Evolutionary conservation across 2,888 invertebrate genomes (phyloP).

Genomic region (Hypercompe scribonia): DNA sequence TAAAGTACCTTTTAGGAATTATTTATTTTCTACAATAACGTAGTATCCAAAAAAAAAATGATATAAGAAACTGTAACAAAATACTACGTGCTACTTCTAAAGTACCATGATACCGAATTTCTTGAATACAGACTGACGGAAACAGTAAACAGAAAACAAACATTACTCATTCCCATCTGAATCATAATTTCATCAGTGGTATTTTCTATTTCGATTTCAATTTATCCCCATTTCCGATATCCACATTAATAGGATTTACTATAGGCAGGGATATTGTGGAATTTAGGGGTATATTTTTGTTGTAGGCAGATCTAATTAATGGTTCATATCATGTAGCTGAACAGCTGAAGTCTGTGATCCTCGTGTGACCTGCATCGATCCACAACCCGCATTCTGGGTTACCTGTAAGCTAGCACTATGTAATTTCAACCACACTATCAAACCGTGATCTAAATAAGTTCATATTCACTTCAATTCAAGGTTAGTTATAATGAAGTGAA

Average conservation of each 20-base stretch:
- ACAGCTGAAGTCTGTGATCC: constrained; percentile 37
- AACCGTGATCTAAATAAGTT: not conserved
- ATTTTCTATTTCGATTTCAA: not conserved
- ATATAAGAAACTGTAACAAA: not conserved
- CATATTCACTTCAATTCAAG: too few relatives aligned
- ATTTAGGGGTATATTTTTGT: not conserved
- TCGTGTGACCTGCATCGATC: constrained; percentile 34
- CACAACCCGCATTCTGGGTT: constrained; percentile 43
- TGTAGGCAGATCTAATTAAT: not conserved
- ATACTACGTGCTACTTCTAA: not conserved
- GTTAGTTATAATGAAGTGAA: too few relatives aligned
- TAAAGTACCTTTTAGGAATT: not conserved
- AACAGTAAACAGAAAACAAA: not conserved
- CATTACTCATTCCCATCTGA: not conserved
- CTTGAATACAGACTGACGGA: too few relatives aligned
- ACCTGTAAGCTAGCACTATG: constrained; percentile 26
- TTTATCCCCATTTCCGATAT: not conserved
- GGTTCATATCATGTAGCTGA: constrained; percentile 12
- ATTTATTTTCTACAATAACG: not conserved
- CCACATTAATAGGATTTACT: not conserved
- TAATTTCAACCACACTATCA: not conserved
- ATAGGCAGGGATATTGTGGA: too few relatives aligned
- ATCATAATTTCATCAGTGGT: not conserved
- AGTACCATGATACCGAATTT: not conserved
- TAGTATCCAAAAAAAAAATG: not conserved